A percentile compares a stretch with the other conserved stretches of the same genome.
phyloP scores from a whole-genome alignment of 2,113 vertebrate species.

The Forbesichthys agassizii region DNA sequence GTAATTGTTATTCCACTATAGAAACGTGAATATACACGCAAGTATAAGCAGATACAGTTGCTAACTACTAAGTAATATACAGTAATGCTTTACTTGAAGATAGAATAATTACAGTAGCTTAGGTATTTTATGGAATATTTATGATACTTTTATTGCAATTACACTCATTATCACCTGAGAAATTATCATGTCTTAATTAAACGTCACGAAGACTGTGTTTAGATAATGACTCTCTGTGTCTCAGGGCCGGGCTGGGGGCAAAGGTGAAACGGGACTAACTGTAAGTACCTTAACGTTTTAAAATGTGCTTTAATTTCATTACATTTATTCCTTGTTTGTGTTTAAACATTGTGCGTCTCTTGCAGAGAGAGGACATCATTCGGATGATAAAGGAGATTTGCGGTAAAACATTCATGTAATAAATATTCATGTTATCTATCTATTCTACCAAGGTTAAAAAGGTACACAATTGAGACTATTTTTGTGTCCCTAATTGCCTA shows the following conservation, averaged over 20 bases:
- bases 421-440: slow-evolving; percentile 24
- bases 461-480: too few relatives aligned
- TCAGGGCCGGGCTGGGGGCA: slow-evolving; percentile 80
- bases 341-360: slow-evolving; percentile 31
- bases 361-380: slow-evolving; percentile 87
- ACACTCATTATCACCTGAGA: neutral
- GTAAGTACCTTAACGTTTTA: slow-evolving; percentile 69
- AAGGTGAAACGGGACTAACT: slow-evolving; percentile 86
- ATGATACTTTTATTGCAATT: neutral
- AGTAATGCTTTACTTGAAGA: neutral
- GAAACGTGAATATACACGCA: too few relatives aligned
- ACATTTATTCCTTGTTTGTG: neutral
- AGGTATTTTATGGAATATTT: neutral
- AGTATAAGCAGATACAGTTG: too few relatives aligned
- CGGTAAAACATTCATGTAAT: slow-evolving; percentile 67
- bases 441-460: neutral
- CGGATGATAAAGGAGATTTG: slow-evolving; percentile 89
- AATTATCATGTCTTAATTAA: neutral
- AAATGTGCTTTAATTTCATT: neutral
- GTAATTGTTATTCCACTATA: neutral
- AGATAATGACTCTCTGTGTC: neutral
- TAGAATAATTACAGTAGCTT: too few relatives aligned
- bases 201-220: neutral
- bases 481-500: too few relatives aligned
- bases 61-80: neutral